phyloP scores from a whole-genome alignment of 2,888 invertebrate species.

The Noctua fimbriata region DNA sequence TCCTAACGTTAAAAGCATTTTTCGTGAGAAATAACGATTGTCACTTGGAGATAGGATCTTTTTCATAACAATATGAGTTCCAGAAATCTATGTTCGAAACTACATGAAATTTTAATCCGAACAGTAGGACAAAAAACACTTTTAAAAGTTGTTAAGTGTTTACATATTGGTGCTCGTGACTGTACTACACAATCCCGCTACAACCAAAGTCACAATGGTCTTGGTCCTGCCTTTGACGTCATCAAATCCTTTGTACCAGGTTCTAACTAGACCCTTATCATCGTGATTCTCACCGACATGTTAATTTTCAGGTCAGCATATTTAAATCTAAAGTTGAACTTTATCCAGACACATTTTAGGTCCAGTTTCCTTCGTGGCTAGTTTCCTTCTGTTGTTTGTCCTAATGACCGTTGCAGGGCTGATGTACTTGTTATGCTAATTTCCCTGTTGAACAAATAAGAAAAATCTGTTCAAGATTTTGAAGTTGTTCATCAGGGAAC shows the following conservation, averaged over 20 bases:
- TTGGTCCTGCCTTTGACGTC: neutral
- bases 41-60: no score
- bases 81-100: no score
- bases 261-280: neutral
- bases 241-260: neutral
- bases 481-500: neutral
- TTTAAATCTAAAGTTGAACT: neutral
- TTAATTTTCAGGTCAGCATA: neutral
- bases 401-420: neutral
- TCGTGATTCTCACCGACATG: neutral
- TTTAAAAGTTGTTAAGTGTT: no score
- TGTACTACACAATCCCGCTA: neutral
- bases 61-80: no score
- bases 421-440: neutral
- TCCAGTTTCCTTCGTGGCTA: neutral
- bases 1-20: no score
- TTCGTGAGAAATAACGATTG: no score
- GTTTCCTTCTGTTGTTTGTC: neutral
- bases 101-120: no score
- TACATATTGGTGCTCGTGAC: no score
- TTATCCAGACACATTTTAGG: neutral
- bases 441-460: neutral
- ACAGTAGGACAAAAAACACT: no score
- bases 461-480: neutral
- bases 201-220: no score